Evolutionary conservation across 2,888 invertebrate genomes (phyloP), one percentile per base, ranked within the genome.

Genomic region (Luperina testacea): DNA sequence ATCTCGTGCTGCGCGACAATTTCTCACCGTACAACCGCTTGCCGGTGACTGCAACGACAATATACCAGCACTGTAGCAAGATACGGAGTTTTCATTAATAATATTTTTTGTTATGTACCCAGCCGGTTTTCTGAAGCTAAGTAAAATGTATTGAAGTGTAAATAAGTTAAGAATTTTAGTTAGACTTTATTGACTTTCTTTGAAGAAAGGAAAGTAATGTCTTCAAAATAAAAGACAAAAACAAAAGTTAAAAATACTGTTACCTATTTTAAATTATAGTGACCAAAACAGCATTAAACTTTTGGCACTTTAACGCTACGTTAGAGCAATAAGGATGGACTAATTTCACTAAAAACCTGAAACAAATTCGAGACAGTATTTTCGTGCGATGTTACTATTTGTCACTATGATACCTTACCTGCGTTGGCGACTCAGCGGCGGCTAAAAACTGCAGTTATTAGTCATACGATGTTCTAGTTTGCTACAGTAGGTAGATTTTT

Each of bases 1-100:
- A 82, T 83, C 83, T 87, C 88, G 85, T 89, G 90, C 84, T 81
- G 81, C 48, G 80, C 68, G n/a, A 82, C 87, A 87, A 88, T 91
- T 91, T 90, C 88, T 90, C 88, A 90, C 80, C 73, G 42, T 75
- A 80, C 73, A 80, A 87, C 87, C 87, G 85, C 83, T 88, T 90
- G 89, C 80, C 38, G 63, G 76, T 86, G 90, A 90, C 90, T 86
- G 77, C 77, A 78, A 57, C 80, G 24, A 80, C 78, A 87, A 86
- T 85, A 80, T 80, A 75, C 75, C 42, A 65, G 72, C 32, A 68
- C 75, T 80, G 82, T 79, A 72, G 65, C 68, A 75, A 78, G 74
- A 59, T 78, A 77, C 64, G 20, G 53, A 71, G 78, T 71, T 85
- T 75, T 80, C 80, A 85, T 85, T 82, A 82, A 85, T 84, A 84